Evolutionary conservation across 2,113 vertebrate species (phyloP).

Genomic region (human (Homo sapiens)): DNA sequence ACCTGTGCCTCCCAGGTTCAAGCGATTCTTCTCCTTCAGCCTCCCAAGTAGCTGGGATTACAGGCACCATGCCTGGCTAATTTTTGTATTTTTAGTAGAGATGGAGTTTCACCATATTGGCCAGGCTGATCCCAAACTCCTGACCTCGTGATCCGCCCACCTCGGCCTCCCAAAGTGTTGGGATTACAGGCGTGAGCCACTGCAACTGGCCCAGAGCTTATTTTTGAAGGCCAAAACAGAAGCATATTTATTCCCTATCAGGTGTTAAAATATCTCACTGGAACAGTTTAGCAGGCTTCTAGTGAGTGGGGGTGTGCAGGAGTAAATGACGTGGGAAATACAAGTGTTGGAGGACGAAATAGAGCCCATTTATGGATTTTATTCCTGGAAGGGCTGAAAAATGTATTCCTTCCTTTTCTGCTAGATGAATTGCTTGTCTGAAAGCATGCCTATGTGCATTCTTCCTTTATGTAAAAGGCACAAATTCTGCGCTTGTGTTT

Average conservation of each 20-base stretch:
- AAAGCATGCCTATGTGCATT: fast-evolving
- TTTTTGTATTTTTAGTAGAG: too few species aligned
- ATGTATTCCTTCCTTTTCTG: background rate
- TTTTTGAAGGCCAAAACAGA: background rate
- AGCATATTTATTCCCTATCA: background rate
- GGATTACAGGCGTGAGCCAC: background rate
- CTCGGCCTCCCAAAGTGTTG: background rate
- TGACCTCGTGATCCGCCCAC: background rate
- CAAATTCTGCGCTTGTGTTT: too few species aligned
- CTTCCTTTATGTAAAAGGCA: background rate
- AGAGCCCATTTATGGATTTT: background rate
- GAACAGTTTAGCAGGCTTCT: background rate
- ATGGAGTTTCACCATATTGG: background rate
- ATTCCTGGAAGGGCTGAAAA: background rate
- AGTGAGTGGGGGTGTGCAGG: background rate
- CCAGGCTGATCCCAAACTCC: background rate
- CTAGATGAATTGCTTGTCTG: background rate
- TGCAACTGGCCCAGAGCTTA: background rate
- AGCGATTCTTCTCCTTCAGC: too few species aligned
- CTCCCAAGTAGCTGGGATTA: too few species aligned
- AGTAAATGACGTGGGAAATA: background rate
- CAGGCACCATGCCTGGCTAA: too few species aligned
- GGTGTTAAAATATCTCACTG: background rate
- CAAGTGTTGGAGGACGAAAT: background rate
- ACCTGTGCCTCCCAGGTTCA: background rate